Percentiles rank a stretch among this genome's conserved stretches.
These are phyloP conservation scores for Erebia epiphron DNA, from an alignment of 2,888 invertebrate species.

Conservation along the genomic window DNA sequence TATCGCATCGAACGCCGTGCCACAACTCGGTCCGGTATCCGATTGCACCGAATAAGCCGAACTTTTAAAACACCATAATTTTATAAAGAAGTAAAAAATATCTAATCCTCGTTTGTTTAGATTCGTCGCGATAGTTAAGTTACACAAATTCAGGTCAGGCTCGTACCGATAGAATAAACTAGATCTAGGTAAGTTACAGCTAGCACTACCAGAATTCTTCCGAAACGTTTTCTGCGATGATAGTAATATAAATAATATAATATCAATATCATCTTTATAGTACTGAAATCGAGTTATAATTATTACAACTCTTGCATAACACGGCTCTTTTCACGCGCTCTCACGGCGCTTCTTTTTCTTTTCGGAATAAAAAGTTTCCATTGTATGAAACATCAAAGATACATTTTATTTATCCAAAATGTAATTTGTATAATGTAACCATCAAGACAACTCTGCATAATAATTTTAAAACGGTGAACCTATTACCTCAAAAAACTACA, in stretches of 20 bases:
- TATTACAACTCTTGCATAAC: too few species aligned
- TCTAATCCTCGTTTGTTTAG: slow-evolving; percentile 53
- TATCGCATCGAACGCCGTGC: slow-evolving; percentile 58
- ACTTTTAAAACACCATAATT: slow-evolving; percentile 54
- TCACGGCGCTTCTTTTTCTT: too few species aligned
- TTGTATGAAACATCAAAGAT: too few species aligned
- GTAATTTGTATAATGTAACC: slow-evolving; percentile 6
- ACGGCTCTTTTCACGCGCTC: too few species aligned
- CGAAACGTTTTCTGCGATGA: background rate
- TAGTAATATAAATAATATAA: too few species aligned
- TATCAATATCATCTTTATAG: background rate
- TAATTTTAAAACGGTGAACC: slow-evolving; percentile 68
- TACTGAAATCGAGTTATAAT: too few species aligned
- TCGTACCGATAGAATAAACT: background rate
- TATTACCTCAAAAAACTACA: slow-evolving; percentile 57
- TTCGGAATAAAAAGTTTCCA: too few species aligned
- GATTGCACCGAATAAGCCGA: slow-evolving; percentile 64
- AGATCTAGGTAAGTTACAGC: background rate
- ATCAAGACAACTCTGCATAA: slow-evolving; percentile 37
- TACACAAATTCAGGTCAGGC: slow-evolving; percentile 3
- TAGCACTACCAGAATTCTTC: too few species aligned
- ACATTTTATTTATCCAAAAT: background rate
- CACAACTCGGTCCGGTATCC: slow-evolving; percentile 50
- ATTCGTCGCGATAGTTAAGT: slow-evolving; percentile 10
- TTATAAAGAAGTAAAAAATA: slow-evolving; percentile 69